Evolutionary conservation across 35 echinoderm and acorn worm genomes (phyloP), one percentile per base, ranked within the genome.

Genomic region (Lytechinus pictus): DNA sequence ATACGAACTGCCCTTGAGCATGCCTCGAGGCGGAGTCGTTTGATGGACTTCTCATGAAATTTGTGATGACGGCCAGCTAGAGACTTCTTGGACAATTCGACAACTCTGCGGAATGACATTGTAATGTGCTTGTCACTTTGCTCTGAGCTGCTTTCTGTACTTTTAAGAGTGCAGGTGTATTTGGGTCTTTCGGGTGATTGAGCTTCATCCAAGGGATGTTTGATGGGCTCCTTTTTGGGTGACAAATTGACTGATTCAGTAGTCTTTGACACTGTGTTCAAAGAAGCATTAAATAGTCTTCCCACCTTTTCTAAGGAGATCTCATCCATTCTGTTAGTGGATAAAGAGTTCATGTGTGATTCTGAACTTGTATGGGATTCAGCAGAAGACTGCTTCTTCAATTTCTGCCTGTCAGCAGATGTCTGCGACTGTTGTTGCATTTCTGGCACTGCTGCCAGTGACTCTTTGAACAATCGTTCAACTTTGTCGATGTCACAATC

Each of bases 251-350:
- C 19, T 24, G 66, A 79, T 79, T 79, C 66, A 79, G 66, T n/a
- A 79, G 66, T 79, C 66, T 27, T 79, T 27, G 66, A 79, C 6
- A 7, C n/a, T 79, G 19, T 24, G 16, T n/a, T 79, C n/a, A 79
- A 79, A 79, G 66, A 79, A 79, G 66, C 66, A 79, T 79, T 79
- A n/a, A 79, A 79, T 19, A 79, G 66, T 79, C 66, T 79, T 79
- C 14, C 66, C n/a, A 79, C 66, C 66, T 79, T 79, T 79, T 79
- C 66, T 79, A 79, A 24, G 4, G 66, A 79, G 66, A 79, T 79
- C 21, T 79, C 21, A 24, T 79, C 66, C 66, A 79, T 24, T 1
- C 66, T 79, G 66, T 79, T 79, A 24, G 66, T 24, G 66, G 16
- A 5, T 79, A 14, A 24, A 79, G 66, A 6, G 8, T 79, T 79